These are phyloP conservation scores for Neomonachus schauinslandi DNA, from an alignment of 2,113 vertebrate genomes.

Conservation along the genomic window DNA sequence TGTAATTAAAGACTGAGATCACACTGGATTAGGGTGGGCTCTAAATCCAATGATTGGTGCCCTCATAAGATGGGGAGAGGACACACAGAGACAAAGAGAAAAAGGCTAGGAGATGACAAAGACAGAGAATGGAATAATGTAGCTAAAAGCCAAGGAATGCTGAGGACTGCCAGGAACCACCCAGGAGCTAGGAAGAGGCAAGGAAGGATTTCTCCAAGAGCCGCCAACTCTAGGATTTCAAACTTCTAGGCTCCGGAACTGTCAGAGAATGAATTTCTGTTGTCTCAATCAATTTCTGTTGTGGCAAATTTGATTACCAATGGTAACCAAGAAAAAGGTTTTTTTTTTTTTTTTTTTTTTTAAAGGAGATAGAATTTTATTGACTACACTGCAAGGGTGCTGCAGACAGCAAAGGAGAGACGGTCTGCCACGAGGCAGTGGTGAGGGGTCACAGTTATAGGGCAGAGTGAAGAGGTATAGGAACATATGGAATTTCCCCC, in stretches of 20 bases:
- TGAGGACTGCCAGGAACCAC: background rate
- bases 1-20: background rate
- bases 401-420: background rate
- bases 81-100: background rate
- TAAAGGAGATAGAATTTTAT: background rate
- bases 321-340: background rate
- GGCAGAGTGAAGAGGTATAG: background rate
- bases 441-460: background rate
- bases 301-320: background rate
- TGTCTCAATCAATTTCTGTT: background rate
- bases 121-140: background rate
- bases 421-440: background rate
- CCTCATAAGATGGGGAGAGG: background rate
- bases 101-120: background rate
- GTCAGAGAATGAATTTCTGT: background rate
- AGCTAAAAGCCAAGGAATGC: background rate
- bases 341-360: background rate
- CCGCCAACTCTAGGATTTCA: too few relatives aligned
- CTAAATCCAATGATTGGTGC: background rate
- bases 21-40: background rate
- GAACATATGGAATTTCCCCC: background rate
- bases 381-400: background rate
- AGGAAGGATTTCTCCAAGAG: background rate
- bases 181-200: background rate
- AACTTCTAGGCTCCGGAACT: background rate